Percentiles rank a stretch among this genome's conserved stretches.
phyloP scores from a whole-genome alignment of 2,113 vertebrate genomes.

The Cheirogaleus medius region DNA sequence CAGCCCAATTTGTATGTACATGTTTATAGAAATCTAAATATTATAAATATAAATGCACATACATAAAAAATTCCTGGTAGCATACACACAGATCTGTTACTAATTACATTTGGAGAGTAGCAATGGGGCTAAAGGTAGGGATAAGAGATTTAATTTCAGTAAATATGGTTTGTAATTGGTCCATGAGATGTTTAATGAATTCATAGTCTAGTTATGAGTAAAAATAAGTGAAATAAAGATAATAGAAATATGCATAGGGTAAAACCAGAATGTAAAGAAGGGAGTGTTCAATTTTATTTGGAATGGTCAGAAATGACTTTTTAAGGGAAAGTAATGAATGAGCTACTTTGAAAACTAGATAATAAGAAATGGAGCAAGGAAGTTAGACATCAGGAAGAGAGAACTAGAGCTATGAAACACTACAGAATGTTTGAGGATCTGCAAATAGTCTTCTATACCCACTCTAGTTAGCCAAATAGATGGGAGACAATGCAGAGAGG shows the following conservation, averaged over 20 bases:
- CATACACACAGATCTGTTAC: not conserved
- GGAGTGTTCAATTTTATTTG: not conserved
- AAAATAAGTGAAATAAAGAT: not conserved
- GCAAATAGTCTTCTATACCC: not conserved
- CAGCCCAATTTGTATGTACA: not conserved
- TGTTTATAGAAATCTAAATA: not conserved
- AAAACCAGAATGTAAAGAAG: not conserved
- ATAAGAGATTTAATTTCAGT: not conserved
- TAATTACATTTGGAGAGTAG: not conserved
- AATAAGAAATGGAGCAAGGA: not conserved
- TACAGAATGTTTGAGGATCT: not conserved
- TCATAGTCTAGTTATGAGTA: not conserved
- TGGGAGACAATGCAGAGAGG: not conserved
- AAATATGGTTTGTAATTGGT: not conserved
- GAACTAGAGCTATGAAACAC: not conserved
- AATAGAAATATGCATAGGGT: not conserved
- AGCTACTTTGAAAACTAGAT: not conserved
- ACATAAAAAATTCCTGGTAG: not conserved
- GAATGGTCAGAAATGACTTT: slow-evolving; percentile 7
- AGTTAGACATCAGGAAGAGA: not conserved
- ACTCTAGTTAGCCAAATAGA: not conserved
- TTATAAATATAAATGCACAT: not conserved
- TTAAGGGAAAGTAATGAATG: not conserved
- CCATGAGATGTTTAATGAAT: not conserved
- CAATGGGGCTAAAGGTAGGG: not conserved